Percentiles rank a stretch among this genome's conserved stretches.
Evolutionary conservation across 1,140 invertebrate species (phyloP).

Genomic region (Drosophila arizonae): DNA sequence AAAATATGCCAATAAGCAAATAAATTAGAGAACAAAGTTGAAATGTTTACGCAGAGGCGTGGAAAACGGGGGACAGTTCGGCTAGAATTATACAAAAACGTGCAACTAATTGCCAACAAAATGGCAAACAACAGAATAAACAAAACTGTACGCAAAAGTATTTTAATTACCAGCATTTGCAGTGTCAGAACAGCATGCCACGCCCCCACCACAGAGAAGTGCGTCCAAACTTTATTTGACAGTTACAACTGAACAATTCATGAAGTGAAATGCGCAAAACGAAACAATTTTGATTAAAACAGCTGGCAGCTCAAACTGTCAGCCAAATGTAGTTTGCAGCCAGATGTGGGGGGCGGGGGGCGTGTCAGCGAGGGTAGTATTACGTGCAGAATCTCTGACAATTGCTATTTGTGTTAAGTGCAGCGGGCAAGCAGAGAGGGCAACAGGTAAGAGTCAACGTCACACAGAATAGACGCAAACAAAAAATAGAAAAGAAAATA

Average conservation of each 20-base stretch:
- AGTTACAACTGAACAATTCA: conserved; percentile 79
- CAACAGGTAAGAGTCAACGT: conserved; percentile 48
- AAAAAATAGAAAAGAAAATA: conserved; percentile 12
- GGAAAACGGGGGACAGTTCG: background rate
- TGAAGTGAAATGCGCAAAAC: conserved; percentile 51
- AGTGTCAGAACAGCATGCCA: conserved; percentile 41
- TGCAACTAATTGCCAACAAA: conserved; percentile 72
- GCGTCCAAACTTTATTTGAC: conserved; percentile 79
- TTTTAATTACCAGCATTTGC: conserved; percentile 74
- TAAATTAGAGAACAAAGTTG: conserved; percentile 63
- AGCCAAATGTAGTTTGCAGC: conserved; percentile 48
- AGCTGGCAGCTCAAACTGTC: conserved; percentile 21
- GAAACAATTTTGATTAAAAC: conserved; percentile 80
- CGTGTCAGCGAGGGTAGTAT: background rate
- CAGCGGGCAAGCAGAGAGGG: conserved; percentile 3
- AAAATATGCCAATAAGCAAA: conserved; percentile 50
- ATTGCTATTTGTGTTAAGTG: conserved; percentile 57
- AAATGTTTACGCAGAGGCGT: conserved; percentile 51
- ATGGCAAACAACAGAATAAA: conserved; percentile 51
- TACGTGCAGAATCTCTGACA: conserved; percentile 47
- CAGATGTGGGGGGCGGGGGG: background rate
- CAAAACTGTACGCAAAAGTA: conserved; percentile 70
- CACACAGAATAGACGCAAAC: conserved; percentile 7
- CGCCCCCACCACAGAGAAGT: conserved; percentile 20
- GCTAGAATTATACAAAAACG: conserved; percentile 50